These are phyloP conservation scores for Ataeniobius toweri DNA, from an alignment of 2,797 vertebrate genomes.

Conservation along the genomic window DNA sequence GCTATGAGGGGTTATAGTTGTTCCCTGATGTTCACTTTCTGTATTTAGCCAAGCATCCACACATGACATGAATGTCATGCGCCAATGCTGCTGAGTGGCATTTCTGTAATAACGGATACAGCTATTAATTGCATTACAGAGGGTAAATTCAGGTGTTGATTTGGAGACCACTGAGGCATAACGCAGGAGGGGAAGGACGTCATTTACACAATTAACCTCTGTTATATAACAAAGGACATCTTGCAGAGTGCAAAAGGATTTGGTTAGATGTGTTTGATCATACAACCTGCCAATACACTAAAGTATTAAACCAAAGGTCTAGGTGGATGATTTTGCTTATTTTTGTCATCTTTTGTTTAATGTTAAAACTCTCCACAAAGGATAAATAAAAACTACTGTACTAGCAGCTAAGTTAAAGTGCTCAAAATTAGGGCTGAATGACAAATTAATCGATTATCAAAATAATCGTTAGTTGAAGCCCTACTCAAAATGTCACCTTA, in stretches of 20 bases:
- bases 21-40: slow-evolving; percentile 28
- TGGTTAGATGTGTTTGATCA: slow-evolving; percentile 12
- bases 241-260: slow-evolving; percentile 25
- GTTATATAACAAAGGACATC: slow-evolving; percentile 27
- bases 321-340: background rate
- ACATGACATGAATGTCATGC: slow-evolving; percentile 52
- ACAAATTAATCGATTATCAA: too few relatives aligned
- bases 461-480: too few relatives aligned
- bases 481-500: background rate
- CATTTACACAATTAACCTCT: slow-evolving; percentile 66
- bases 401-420: background rate
- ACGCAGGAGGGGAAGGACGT: slow-evolving; percentile 51
- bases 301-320: background rate
- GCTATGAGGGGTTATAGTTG: slow-evolving; percentile 19
- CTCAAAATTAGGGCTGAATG: background rate
- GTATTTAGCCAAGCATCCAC: slow-evolving; percentile 53
- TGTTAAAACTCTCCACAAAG: background rate
- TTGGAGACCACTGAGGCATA: slow-evolving; percentile 58
- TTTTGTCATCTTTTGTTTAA: background rate
- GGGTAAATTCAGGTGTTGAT: slow-evolving; percentile 64
- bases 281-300: background rate
- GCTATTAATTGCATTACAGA: slow-evolving; percentile 68
- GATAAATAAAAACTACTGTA: background rate
- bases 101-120: slow-evolving; percentile 69
- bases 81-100: slow-evolving; percentile 52